Evolutionary conservation across 2,888 invertebrate species (phyloP), one percentile per base, ranked within the genome.

Genomic region (Pristionchus entomophagus): DNA sequence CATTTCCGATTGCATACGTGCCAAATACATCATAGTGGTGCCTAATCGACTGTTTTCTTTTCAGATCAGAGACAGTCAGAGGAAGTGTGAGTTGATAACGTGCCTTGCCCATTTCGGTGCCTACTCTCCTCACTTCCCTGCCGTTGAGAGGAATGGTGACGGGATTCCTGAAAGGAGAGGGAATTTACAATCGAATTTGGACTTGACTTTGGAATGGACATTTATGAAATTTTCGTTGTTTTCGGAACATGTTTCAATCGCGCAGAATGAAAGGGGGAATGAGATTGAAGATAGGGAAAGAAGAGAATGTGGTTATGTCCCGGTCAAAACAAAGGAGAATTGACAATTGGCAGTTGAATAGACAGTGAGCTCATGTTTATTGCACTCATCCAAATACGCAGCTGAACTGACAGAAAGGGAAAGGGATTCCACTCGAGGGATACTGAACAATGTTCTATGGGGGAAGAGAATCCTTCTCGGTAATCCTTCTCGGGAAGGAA

Each of bases 51-150:
- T 65, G 35, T 4, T 32, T 17, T 35, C 35, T 5, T 35, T 19
- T 65, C 65, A 35, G 65, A n/a, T 19, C 35, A 56, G 14, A 59
- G 59, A 29, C 12, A 17, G 29, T 29, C n/a, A n/a, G n/a, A 14
- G 3, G 3, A 65, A 59, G 56, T 59, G 56, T 65, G 35, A 65
- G 65, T 6, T 65, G 65, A 65, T 65, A 65, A 65, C 59, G 12
- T 59, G 59, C 65, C 65, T 65, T 65, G 65, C 65, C 65, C 65
- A 65, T 65, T 65, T 35, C 65, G n/a, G n/a, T n/a, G n/a, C n/a
- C n/a, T n/a, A n/a, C n/a, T 65, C 59, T 29, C 22, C 65, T 65
- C 65, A n/a, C n/a, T n/a, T n/a, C n/a, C n/a, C n/a, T n/a, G n/a
- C n/a, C n/a, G n/a, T n/a, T n/a, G n/a, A n/a, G n/a, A n/a, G n/a